These are phyloP conservation scores for Ambastaia sidthimunki DNA, from an alignment of 2,797 vertebrate genomes.

Conservation along the genomic window DNA sequence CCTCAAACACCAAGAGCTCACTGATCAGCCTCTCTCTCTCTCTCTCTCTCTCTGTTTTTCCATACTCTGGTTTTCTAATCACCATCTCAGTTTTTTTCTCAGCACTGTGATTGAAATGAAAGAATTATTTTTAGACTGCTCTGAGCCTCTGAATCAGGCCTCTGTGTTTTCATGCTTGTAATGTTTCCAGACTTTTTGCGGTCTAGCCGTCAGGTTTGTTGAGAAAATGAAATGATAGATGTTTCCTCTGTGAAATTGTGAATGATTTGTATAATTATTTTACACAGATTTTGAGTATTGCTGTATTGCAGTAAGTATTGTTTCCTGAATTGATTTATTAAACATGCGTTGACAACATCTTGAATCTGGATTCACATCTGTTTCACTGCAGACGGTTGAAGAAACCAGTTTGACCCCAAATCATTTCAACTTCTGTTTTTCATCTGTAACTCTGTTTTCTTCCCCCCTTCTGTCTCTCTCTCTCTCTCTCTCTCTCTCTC, in stretches of 20 bases:
- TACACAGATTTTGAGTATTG: no score
- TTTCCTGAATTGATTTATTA: no score
- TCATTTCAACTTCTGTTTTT: neutral
- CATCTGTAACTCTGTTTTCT: neutral
- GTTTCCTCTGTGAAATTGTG: no score
- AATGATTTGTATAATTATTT: no score
- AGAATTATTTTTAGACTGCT: conserved; percentile 29
- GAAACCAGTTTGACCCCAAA: neutral
- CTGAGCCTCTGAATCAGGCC: neutral
- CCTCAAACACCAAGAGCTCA: no score
- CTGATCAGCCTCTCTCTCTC: no score
- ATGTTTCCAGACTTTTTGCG: conserved; percentile 2
- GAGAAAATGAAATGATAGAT: no score
- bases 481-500: conserved; percentile 6
- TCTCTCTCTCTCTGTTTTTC: neutral
- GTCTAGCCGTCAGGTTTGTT: neutral
- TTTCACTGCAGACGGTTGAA: neutral
- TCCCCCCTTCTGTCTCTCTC: conserved; percentile 10
- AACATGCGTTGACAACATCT: no score
- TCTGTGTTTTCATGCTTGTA: neutral
- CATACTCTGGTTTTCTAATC: conserved; percentile 39
- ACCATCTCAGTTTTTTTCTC: conserved; percentile 27
- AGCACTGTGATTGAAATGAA: conserved; percentile 37
- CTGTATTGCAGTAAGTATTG: no score
- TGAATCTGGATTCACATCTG: neutral